These are phyloP conservation scores for Macquaria australasica DNA, from an alignment of 2,113 vertebrate genomes.

Conservation along the genomic window DNA sequence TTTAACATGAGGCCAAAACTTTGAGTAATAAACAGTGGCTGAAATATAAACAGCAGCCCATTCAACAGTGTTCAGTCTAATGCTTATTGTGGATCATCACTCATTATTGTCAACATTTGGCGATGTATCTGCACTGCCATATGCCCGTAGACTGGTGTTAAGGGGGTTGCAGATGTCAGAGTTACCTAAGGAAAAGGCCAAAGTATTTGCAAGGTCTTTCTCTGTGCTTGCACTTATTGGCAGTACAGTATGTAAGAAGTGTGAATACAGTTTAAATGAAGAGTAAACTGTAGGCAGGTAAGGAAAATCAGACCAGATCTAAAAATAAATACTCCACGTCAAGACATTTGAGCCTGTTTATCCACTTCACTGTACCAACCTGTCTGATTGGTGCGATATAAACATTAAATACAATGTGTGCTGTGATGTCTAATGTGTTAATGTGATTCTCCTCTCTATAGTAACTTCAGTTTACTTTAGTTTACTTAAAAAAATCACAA, in stretches of 20 bases:
- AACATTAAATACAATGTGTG: neutral
- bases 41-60: constrained; percentile 34
- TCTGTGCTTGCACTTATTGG: neutral
- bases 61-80: constrained; percentile 20
- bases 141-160: neutral
- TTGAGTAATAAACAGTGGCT: constrained; percentile 35
- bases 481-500: neutral
- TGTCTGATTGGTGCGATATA: constrained; percentile 17
- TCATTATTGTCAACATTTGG: constrained; percentile 26
- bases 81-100: constrained; percentile 27
- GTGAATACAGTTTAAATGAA: neutral
- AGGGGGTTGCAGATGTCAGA: neutral
- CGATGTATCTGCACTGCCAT: neutral
- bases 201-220: constrained; percentile 3
- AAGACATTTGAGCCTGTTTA: constrained; percentile 16
- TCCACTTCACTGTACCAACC: constrained; percentile 30
- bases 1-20: constrained; percentile 30
- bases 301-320: neutral
- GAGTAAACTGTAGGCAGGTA: neutral
- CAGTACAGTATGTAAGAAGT: neutral
- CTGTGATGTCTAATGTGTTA: neutral
- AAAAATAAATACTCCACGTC: constrained; percentile 13
- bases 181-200: neutral
- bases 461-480: neutral
- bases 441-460: neutral